phyloP scores from a whole-genome alignment of 2,888 invertebrate genomes.

The Cerastis rubricosa region DNA sequence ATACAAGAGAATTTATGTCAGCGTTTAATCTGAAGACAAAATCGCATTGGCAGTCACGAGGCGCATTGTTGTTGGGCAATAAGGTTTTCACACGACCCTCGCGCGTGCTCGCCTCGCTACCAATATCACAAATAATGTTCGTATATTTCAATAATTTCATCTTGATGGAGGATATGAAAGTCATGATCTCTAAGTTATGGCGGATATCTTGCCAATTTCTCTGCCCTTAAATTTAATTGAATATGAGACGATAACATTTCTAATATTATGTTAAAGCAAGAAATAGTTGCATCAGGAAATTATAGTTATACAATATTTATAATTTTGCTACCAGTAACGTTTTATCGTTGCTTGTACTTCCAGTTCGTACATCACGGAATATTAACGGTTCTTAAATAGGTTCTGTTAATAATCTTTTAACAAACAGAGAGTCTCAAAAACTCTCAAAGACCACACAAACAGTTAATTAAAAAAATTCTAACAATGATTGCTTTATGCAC shows the following conservation, averaged over 20 bases:
- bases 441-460: slow-evolving; percentile 5
- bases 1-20: slow-evolving; percentile 88
- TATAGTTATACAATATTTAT: background rate
- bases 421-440: background rate
- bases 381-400: background rate
- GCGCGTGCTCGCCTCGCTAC: slow-evolving; percentile 78
- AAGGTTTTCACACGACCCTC: slow-evolving; percentile 84
- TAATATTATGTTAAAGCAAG: background rate
- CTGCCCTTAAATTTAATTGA: slow-evolving; percentile 58
- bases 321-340: background rate
- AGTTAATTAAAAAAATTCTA: slow-evolving; percentile 18
- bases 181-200: slow-evolving; percentile 63
- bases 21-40: slow-evolving; percentile 85
- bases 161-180: slow-evolving; percentile 73
- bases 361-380: background rate
- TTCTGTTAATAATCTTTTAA: background rate
- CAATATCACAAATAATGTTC: slow-evolving; percentile 77
- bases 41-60: slow-evolving; percentile 87
- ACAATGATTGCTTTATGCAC: slow-evolving; percentile 31
- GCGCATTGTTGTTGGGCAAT: slow-evolving; percentile 83
- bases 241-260: slow-evolving; percentile 43
- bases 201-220: slow-evolving; percentile 59
- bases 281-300: slow-evolving; percentile 11
- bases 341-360: background rate
- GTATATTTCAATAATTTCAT: slow-evolving; percentile 81